Conservation (phyloP, 2,888 invertebrate genomes). For the Galerucella pusilla region DNA sequence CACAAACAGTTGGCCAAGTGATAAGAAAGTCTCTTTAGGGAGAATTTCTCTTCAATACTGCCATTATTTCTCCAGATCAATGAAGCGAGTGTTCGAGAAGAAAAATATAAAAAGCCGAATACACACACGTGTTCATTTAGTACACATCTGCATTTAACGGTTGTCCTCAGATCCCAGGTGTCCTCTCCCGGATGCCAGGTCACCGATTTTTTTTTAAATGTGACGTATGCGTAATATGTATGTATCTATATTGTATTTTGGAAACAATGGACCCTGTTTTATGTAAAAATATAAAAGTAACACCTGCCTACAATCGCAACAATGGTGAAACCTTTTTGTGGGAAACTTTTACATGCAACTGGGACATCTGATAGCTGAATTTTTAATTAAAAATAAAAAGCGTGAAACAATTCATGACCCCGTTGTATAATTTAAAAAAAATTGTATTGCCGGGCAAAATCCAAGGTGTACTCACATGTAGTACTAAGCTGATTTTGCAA, state of each 20-base stretch:
- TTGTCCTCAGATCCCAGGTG: conserved; percentile 23
- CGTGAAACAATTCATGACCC: conserved; percentile 16
- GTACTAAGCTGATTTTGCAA: conserved; percentile 1
- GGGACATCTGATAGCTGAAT: conserved; percentile 13
- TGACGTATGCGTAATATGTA: conserved; percentile 11
- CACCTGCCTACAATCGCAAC: conserved; percentile 12
- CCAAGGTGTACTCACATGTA: conserved; percentile 1
- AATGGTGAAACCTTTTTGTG: conserved; percentile 4
- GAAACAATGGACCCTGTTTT: conserved; percentile 10
- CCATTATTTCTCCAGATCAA: conserved; percentile 44
- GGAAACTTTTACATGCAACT: conserved; percentile 5
- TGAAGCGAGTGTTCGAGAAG: conserved; percentile 43
- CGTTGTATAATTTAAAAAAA: not conserved
- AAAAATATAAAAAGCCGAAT: conserved; percentile 17
- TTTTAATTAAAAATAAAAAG: conserved; percentile 1
- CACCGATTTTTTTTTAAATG: conserved; percentile 7
- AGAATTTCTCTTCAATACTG: conserved; percentile 43
- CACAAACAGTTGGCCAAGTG: conserved; percentile 38
- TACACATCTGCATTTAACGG: conserved; percentile 37
- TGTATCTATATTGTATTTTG: conserved; percentile 17
- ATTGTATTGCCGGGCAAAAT: conserved; percentile 5
- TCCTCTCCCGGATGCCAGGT: conserved; percentile 22
- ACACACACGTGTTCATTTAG: conserved; percentile 37
- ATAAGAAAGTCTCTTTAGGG: conserved; percentile 43
- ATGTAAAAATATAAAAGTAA: conserved; percentile 16